Base-by-base conservation (phyloP, 2,113 vertebrate genomes). In the Psilopogon haemacephalus region DNA sequence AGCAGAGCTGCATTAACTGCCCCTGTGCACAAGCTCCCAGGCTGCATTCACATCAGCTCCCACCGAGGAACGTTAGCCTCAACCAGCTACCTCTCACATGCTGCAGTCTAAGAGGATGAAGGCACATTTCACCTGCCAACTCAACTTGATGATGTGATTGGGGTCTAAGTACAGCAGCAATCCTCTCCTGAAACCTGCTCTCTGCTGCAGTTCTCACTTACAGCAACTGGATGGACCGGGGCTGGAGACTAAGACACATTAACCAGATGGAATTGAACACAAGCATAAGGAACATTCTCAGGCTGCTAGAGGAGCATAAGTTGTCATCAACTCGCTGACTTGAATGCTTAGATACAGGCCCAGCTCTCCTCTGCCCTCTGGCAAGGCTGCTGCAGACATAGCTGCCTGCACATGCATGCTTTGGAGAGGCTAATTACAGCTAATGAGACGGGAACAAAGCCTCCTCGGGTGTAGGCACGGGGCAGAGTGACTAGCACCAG, bases 31-130 rank as follows among this genome's bases (percentile, higher is more conserved):
- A 48, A 28, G 24, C 60, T 69, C 67, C 11, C 0, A n/a, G 65
- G 20, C 79, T 46, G 23, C 12, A 33, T 15, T 38, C 26, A 11
- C 70, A 65, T 2, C 71, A 70, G 76, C 80, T 67, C 67, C 14
- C 44, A 8, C 44, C 6, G 32, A 16, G 33, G 35, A 40, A 23
- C 6, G 1, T 26, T 16, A 26, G 21, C 48, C 84, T 8, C 8
- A 12, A 15, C 11, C 67, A 70, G 62, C 46, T 52, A 32, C 71
- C 23, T 24, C 42, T 35, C 8, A 12, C 2, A 5, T 11, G 20
- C n/a, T 27, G 6, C 11, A 15, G 33, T 0, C 27, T 21, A 28
- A 10, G 40, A 40, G n/a, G 1, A 56, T 0, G 9, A 33, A 58
- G 62, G 40, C n/a, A 28, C 6, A 0, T 27, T 15, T 68, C 77